Evolutionary conservation across 2,888 invertebrate genomes (phyloP).

Genomic region (Dendrolimus houi): DNA sequence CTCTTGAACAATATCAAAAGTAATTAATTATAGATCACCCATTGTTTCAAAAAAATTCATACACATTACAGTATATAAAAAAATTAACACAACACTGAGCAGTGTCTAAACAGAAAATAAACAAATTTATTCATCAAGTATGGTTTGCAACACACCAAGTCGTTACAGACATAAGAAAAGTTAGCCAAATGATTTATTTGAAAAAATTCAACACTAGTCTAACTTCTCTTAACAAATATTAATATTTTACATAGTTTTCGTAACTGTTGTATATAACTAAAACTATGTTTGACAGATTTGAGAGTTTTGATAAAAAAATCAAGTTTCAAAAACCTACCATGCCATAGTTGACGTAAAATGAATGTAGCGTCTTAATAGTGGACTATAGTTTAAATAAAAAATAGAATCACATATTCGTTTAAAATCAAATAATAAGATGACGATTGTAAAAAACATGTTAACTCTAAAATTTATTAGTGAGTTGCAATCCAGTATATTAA

Average conservation of each 20-base stretch:
- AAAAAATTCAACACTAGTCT: too few relatives aligned
- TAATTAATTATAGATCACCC: too few relatives aligned
- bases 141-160: neutral
- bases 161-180: neutral
- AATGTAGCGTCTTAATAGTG: too few relatives aligned
- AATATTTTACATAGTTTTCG: neutral
- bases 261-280: neutral
- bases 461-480: conserved; percentile 2
- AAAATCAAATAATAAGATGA: too few relatives aligned
- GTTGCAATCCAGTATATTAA: neutral
- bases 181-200: too few relatives aligned
- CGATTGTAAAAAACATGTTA: conserved; percentile 2
- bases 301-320: neutral
- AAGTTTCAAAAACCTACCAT: too few relatives aligned
- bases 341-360: too few relatives aligned
- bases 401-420: neutral
- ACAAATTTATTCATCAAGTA: neutral
- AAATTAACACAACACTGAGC: too few relatives aligned
- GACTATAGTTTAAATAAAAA: neutral
- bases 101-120: neutral
- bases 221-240: too few relatives aligned
- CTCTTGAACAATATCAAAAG: too few relatives aligned
- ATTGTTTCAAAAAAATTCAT: too few relatives aligned
- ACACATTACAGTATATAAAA: too few relatives aligned
- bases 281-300: neutral